Evolutionary conservation across 1,140 invertebrate species (phyloP), one percentile per base, ranked within the genome.

Genomic region (Lasioglossum albipes): DNA sequence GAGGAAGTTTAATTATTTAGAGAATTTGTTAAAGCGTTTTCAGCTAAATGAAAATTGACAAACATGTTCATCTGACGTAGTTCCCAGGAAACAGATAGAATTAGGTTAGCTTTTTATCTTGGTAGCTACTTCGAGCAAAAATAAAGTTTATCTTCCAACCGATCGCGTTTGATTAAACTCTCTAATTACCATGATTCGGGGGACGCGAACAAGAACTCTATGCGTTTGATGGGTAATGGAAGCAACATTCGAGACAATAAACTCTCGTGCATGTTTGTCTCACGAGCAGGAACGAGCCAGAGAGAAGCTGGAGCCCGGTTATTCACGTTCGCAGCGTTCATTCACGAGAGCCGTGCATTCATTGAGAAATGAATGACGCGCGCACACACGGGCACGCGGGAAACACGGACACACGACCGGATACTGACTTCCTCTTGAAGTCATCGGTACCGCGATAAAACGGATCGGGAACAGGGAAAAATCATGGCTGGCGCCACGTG

Each of bases 371-470:
- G 78, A 64, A 81, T 85, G 78, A 72, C 68, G 10, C 45, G 10
- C 45, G 45, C 45, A 69, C 68, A 69, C 73, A 66, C n/a, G 7
- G 10, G 36, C 5, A 12, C 52, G 16, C 52, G 52, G 52, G 73
- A 72, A 68, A 54, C 52, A 7, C 52, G 52, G 16, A 20, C 52
- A 69, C 16, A 57, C 75, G 75, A 66, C 72, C 65, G 74, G 74
- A 76, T 82, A 82, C 84, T 79, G 74, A 59, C 70, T 62, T 67
- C 59, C 74, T 62, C 73, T 66, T 76, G 70, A 77, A 85, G 82
- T 85, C 75, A 74, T 64, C 49, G 65, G 41, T 9, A 49, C 61
- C 22, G 69, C 65, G 77, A 79, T 79, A 79, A 79, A 74, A 66
- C 54, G 73, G 74, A 79, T 74, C 62, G 62, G 2, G 45, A 74